Evolutionary conservation across 2,113 vertebrate genomes (phyloP).

Genomic region (Cynoglossus semilaevis): DNA sequence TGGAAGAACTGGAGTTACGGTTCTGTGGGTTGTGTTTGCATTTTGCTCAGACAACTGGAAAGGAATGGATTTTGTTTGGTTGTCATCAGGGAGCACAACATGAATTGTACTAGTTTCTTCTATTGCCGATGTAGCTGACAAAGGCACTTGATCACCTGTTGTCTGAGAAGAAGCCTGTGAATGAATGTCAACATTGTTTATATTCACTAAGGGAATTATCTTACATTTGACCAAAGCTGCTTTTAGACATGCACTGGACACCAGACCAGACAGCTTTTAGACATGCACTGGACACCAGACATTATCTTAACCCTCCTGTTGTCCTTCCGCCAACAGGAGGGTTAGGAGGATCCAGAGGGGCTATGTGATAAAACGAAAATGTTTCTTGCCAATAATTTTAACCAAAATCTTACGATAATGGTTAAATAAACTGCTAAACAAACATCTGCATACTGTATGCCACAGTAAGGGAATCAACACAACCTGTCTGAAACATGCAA

Average conservation of each 20-base stretch:
- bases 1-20: conserved; percentile 58
- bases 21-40: conserved; percentile 58
- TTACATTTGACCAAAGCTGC: conserved; percentile 1
- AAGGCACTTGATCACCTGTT: conserved; percentile 5
- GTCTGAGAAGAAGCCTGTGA: conserved; percentile 59
- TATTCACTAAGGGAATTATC: conserved; percentile 8
- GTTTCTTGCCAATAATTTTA: not conserved
- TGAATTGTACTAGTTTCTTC: conserved; percentile 1
- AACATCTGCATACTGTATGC: no score
- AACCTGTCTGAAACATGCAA: conserved; percentile 10
- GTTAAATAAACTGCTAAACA: no score
- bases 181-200: conserved; percentile 51
- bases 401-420: no score
- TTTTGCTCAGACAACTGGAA: conserved; percentile 47
- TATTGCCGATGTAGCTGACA: conserved; percentile 4
- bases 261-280: not conserved
- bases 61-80: conserved; percentile 6
- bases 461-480: no score
- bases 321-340: no score
- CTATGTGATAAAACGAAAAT: no score
- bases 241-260: not conserved
- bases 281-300: not conserved
- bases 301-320: not conserved
- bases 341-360: no score
- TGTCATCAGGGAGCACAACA: conserved; percentile 12